A percentile compares a stretch with the other conserved stretches of the same genome.
These are phyloP conservation scores for Sphaerophoria taeniata DNA, from an alignment of 2,888 invertebrate species.

Conservation along the genomic window DNA sequence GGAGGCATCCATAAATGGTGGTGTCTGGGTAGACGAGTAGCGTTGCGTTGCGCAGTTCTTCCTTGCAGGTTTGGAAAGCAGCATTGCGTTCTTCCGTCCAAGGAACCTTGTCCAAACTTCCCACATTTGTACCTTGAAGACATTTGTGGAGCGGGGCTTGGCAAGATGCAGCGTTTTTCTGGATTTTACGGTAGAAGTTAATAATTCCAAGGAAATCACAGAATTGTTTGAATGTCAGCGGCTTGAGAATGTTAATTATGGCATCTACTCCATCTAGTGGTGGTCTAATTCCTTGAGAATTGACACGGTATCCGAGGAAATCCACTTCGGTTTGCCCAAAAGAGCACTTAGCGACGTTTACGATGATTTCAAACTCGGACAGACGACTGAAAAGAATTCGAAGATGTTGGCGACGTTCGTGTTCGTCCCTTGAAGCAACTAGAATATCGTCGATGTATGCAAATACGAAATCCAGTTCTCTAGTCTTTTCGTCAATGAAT, in stretches of 20 bases:
- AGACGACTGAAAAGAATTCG: neutral
- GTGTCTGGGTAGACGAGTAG: slow-evolving; percentile 31
- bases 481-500: slow-evolving; percentile 51
- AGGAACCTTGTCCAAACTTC: neutral
- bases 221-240: slow-evolving; percentile 40
- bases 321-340: slow-evolving; percentile 37
- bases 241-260: slow-evolving; percentile 39
- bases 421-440: slow-evolving; percentile 67
- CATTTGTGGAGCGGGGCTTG: slow-evolving; percentile 3
- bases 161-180: slow-evolving; percentile 30
- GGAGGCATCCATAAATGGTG: neutral
- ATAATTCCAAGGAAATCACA: slow-evolving; percentile 49
- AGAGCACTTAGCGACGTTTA: neutral
- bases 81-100: slow-evolving; percentile 7
- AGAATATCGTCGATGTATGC: slow-evolving; percentile 76
- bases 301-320: slow-evolving; percentile 58
- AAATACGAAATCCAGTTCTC: slow-evolving; percentile 75
- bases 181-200: slow-evolving; percentile 57
- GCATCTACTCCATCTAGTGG: slow-evolving; percentile 38
- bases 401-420: slow-evolving; percentile 68
- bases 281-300: slow-evolving; percentile 42
- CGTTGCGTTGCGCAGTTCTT: neutral
- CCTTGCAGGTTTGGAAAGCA: neutral
- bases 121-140: neutral
- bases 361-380: slow-evolving; percentile 1